Conservation (phyloP, 2,113 vertebrate species). For the Rana temporaria region DNA sequence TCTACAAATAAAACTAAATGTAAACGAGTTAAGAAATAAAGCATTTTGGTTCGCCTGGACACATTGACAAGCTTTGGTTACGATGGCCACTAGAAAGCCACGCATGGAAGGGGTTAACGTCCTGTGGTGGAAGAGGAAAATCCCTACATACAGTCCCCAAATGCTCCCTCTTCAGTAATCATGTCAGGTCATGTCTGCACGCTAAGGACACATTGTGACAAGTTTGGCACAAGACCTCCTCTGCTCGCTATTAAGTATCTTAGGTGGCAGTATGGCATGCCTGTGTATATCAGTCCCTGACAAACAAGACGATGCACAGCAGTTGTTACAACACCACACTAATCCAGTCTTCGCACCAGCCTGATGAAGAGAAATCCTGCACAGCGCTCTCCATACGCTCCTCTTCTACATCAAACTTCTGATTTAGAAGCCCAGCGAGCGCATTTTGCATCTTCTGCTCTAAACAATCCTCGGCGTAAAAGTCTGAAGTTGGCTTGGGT, state of each 20-base stretch:
- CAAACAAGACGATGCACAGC: neutral
- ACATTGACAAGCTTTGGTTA: no score
- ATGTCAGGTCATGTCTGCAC: slow-evolving; percentile 27
- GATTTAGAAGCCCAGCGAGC: neutral
- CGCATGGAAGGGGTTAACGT: neutral
- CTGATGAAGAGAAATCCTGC: no score
- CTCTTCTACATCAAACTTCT: no score
- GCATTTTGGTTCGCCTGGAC: no score
- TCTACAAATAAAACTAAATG: no score
- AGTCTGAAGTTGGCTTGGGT: neutral
- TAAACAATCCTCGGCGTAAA: neutral
- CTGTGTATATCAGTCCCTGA: neutral
- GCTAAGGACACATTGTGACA: neutral
- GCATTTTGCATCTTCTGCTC: neutral
- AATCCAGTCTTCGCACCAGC: neutral
- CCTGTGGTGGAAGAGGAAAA: neutral
- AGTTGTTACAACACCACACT: neutral
- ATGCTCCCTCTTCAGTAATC: neutral
- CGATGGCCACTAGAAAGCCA: no score
- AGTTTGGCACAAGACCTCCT: neutral
- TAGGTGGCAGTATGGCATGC: neutral
- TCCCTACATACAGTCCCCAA: neutral
- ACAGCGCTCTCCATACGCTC: no score
- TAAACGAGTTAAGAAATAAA: no score
- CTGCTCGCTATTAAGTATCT: slow-evolving; percentile 3